Percentiles rank a stretch among this genome's conserved stretches.
phyloP scores from a whole-genome alignment of 2,113 vertebrate genomes.

The Nyctibius bracteatus region DNA sequence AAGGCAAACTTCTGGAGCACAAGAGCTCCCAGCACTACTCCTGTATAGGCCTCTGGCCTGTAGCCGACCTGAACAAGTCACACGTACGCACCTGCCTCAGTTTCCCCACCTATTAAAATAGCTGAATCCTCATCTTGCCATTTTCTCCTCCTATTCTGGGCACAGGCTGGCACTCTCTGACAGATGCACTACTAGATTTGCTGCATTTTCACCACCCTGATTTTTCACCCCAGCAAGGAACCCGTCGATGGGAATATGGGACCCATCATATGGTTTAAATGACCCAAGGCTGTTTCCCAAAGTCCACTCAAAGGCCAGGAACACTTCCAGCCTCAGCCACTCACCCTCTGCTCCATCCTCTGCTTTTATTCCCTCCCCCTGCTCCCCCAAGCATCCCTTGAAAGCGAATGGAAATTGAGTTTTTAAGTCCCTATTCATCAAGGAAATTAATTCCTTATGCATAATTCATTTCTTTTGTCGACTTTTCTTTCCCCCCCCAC shows the following conservation, averaged over 20 bases:
- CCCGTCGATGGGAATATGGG: neutral
- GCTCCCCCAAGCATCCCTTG: slow-evolving; percentile 43
- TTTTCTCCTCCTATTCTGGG: neutral
- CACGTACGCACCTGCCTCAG: neutral
- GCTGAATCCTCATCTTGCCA: neutral
- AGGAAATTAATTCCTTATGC: slow-evolving; percentile 80
- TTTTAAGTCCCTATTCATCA: slow-evolving; percentile 76
- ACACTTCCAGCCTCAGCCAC: slow-evolving; percentile 4
- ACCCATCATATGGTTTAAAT: slow-evolving; percentile 41
- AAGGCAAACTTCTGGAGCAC: neutral
- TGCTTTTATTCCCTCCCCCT: neutral
- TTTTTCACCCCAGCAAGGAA: neutral
- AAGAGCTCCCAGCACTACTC: neutral
- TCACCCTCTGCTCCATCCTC: neutral
- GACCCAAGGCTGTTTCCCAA: slow-evolving; percentile 22
- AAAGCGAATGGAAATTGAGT: slow-evolving; percentile 69
- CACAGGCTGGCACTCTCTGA: neutral
- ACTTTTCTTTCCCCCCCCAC: slow-evolving; percentile 21
- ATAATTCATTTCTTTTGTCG: slow-evolving; percentile 83
- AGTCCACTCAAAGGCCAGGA: slow-evolving; percentile 33
- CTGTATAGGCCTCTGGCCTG: neutral
- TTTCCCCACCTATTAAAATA: neutral
- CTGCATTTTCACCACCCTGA: neutral
- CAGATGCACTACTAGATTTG: neutral
- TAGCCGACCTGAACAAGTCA: neutral